Percentiles rank a stretch among this genome's conserved stretches.
Evolutionary conservation across 2,797 vertebrate species (phyloP).

Genomic region (Epinephelus coioides): DNA sequence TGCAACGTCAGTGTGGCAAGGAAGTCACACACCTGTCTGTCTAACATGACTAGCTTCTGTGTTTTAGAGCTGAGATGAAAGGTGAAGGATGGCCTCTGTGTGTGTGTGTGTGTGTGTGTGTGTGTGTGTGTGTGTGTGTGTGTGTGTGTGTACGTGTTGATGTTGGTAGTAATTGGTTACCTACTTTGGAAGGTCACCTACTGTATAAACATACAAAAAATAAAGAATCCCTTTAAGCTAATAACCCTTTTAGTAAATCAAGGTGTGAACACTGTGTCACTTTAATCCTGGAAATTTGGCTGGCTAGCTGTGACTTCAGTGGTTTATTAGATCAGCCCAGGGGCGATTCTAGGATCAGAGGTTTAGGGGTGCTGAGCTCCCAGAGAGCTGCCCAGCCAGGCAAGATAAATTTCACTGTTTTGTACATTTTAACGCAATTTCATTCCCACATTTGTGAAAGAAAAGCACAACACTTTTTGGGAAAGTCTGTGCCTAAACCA

Average conservation of each 20-base stretch:
- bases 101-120: not conserved
- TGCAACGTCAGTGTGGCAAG: not conserved
- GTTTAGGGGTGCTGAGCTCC: too few relatives aligned
- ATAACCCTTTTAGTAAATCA: not conserved
- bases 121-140: not conserved
- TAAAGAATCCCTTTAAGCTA: not conserved
- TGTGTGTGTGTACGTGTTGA: not conserved
- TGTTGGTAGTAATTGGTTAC: not conserved
- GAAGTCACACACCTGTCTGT: slow-evolving; percentile 8
- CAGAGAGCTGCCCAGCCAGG: too few relatives aligned
- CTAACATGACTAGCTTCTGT: slow-evolving; percentile 26
- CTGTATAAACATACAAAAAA: too few relatives aligned
- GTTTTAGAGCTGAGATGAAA: slow-evolving; percentile 3
- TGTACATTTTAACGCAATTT: too few relatives aligned
- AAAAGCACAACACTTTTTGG: too few relatives aligned
- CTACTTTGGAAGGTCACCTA: not conserved
- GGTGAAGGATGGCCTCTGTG: not conserved
- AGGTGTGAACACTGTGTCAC: not conserved
- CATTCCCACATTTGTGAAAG: too few relatives aligned
- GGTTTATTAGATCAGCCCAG: not conserved
- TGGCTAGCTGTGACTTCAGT: not conserved
- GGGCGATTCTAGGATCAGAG: too few relatives aligned
- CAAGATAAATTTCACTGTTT: too few relatives aligned
- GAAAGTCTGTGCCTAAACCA: too few relatives aligned
- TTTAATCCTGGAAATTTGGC: slow-evolving; percentile 25